Conservation (phyloP, 1,140 invertebrate species). For the Archivesica marissinica region DNA sequence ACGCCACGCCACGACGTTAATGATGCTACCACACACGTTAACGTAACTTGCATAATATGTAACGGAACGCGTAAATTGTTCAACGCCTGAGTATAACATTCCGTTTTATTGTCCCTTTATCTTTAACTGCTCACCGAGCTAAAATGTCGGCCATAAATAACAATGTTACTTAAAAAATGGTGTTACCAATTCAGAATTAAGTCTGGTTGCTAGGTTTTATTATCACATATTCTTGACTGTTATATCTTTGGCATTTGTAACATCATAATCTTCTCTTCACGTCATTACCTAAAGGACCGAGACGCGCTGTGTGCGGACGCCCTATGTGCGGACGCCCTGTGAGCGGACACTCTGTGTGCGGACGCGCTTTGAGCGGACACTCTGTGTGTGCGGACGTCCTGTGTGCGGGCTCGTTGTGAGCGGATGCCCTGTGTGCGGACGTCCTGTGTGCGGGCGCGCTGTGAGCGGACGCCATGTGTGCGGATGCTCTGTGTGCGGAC, state of each 20-base stretch:
- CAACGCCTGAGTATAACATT: neutral
- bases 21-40: conserved; percentile 52
- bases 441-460: no score
- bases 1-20: conserved; percentile 6
- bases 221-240: neutral
- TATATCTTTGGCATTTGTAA: neutral
- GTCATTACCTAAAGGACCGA: no score
- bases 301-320: no score
- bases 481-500: no score
- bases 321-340: no score
- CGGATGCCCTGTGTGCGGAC: no score
- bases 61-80: neutral
- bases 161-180: conserved; percentile 1
- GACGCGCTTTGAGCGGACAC: no score
- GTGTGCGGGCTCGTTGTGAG: no score
- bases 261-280: no score
- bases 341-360: no score
- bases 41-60: conserved; percentile 22
- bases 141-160: neutral
- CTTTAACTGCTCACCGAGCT: neutral
- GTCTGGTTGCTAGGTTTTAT: neutral
- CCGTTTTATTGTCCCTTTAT: neutral
- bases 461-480: no score
- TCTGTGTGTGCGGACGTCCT: no score
- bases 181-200: neutral